Conservation (phyloP, 2,888 invertebrate genomes). For the Eupithecia centaureata region DNA sequence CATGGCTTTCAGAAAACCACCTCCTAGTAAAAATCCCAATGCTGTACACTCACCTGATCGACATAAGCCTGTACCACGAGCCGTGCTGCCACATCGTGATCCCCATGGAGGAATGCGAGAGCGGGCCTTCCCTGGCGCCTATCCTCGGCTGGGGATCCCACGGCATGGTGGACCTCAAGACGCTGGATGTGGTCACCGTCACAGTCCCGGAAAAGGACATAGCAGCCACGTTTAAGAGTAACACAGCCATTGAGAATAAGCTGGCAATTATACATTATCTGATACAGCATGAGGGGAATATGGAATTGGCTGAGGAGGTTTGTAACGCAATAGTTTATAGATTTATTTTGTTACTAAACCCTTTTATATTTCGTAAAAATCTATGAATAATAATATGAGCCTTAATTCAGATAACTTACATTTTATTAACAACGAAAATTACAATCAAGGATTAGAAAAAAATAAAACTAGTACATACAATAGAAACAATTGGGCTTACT, state of each 20-base stretch:
- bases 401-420: no score
- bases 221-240: conserved; percentile 87
- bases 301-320: conserved; percentile 89
- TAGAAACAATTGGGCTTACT: no score
- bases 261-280: conserved; percentile 93
- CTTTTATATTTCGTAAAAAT: no score
- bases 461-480: no score
- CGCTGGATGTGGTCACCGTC: conserved; percentile 88
- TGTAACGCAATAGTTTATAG: conserved; percentile 28
- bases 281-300: conserved; percentile 89
- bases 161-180: conserved; percentile 86
- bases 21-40: conserved; percentile 93
- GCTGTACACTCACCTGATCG: conserved; percentile 92
- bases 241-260: conserved; percentile 87
- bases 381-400: no score
- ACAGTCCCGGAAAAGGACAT: conserved; percentile 87
- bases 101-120: conserved; percentile 83
- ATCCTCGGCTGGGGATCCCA: conserved; percentile 82
- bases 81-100: conserved; percentile 92
- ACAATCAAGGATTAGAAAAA: no score
- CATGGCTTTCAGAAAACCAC: conserved; percentile 88
- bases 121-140: conserved; percentile 87
- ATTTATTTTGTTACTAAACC: background rate
- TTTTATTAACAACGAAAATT: no score
- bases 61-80: conserved; percentile 92